Evolutionary conservation across 2,888 invertebrate genomes (phyloP).

Genomic region (Acleris sparsana): DNA sequence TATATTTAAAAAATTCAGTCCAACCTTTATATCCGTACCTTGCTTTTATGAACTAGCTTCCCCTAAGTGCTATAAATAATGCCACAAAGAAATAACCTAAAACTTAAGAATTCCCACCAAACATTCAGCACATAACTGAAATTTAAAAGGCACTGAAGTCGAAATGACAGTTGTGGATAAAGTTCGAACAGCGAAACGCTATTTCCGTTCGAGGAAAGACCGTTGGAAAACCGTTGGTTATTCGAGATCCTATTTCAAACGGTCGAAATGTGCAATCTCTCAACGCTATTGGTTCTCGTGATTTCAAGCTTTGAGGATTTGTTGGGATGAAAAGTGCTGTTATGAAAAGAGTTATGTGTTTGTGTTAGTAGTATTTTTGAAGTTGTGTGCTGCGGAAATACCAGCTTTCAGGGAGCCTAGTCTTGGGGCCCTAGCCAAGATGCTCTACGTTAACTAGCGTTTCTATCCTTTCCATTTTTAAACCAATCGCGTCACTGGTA

Average conservation of each 20-base stretch:
- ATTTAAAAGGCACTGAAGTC: slow-evolving; percentile 53
- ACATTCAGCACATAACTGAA: slow-evolving; percentile 46
- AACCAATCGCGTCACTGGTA: no score
- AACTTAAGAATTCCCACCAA: slow-evolving; percentile 2
- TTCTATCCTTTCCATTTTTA: no score
- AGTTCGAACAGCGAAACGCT: slow-evolving; percentile 57
- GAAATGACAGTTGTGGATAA: slow-evolving; percentile 54
- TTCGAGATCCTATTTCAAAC: slow-evolving; percentile 42
- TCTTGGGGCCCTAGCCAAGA: no score
- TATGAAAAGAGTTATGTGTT: slow-evolving; percentile 1
- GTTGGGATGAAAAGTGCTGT: slow-evolving; percentile 8
- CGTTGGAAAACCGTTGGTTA: slow-evolving; percentile 46
- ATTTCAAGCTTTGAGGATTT: slow-evolving; percentile 18
- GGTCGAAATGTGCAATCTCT: slow-evolving; percentile 26
- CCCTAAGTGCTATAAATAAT: no score
- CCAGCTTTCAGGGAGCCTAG: no score
- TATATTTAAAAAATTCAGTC: no score
- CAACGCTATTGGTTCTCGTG: slow-evolving; percentile 20
- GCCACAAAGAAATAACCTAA: background rate
- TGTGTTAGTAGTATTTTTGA: background rate
- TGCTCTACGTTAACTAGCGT: no score
- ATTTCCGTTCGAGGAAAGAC: slow-evolving; percentile 54
- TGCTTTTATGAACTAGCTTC: no score
- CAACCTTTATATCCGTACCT: no score
- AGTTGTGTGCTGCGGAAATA: background rate